Evolutionary conservation across 1,140 invertebrate genomes (phyloP), one percentile per base, ranked within the genome.

Genomic region (Chrysomallon squamiferum): DNA sequence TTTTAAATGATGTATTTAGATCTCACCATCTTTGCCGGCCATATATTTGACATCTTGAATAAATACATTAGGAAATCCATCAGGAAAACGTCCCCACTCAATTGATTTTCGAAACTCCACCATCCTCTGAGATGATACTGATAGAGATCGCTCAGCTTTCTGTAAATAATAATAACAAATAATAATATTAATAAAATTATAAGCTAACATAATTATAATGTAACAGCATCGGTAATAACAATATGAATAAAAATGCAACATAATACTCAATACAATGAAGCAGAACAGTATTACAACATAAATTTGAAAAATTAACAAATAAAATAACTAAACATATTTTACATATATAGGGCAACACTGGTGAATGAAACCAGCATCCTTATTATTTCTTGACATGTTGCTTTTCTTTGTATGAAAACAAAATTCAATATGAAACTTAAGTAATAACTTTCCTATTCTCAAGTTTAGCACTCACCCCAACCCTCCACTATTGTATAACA

Each of bases 11-110:
- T n/a, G n/a, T n/a, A n/a, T 50, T 22, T 9, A 22, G 5, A 7
- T 22, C 25, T 22, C 72, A 84, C 84, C 83, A 81, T 86, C 82
- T 77, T 83, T 84, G 32, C 83, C 83, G 54, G 79, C 77, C 79
- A 86, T 79, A 41, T 73, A 65, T 49, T 83, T 82, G 1, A 85
- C 84, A 73, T 85, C 76, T 62, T 84, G 73, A 49, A 86, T 86
- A 64, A 86, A 86, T 0, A 86, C 62, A 61, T 86, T 83, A 27
- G 85, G 85, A 68, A 83, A 86, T n/a, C 83, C 82, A 71, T 86
- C 84, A 18, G 64, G 65, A 68, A 86, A 86, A 33, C 68, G 78
- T 9, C 73, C 73, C 84, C 85, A 86, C 50, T 74, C 68, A 32
- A 83, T 82, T 1, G 72, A 76, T 22, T 81, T 64, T 49, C 74